These are phyloP conservation scores for Euura lappo DNA, from an alignment of 1,140 invertebrate species.

Conservation along the genomic window DNA sequence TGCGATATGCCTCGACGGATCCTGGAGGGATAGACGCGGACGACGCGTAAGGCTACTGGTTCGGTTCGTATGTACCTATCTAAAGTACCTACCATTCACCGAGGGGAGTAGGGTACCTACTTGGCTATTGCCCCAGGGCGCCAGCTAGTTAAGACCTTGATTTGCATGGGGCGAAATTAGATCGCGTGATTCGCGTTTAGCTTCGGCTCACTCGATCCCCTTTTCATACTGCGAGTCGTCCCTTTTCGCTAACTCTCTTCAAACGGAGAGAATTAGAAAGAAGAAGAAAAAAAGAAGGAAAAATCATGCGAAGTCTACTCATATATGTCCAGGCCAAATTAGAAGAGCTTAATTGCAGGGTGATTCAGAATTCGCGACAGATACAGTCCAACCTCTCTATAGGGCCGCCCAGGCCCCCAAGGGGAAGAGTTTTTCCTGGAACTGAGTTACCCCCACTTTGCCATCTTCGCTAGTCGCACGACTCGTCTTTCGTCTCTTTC, in stretches of 20 bases:
- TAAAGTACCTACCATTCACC: background rate
- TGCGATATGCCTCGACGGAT: background rate
- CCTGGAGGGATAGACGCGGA: background rate
- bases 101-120: background rate
- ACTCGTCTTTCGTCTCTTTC: too few relatives aligned
- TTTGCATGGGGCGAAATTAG: slow-evolving; percentile 6
- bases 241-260: background rate
- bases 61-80: too few relatives aligned
- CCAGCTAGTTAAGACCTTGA: background rate
- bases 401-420: too few relatives aligned
- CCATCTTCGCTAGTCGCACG: too few relatives aligned
- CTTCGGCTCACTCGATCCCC: background rate
- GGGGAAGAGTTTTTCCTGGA: too few relatives aligned
- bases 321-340: too few relatives aligned
- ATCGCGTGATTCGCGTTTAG: background rate
- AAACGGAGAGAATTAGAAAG: background rate
- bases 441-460: too few relatives aligned
- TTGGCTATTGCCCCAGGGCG: background rate
- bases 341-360: background rate
- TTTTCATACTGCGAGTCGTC: background rate
- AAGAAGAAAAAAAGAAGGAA: background rate
- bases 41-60: background rate
- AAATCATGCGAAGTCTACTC: background rate
- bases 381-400: background rate
- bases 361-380: background rate